Conservation (phyloP, 92 coral and sea anemone species). For the Epizoanthus stellaris region DNA sequence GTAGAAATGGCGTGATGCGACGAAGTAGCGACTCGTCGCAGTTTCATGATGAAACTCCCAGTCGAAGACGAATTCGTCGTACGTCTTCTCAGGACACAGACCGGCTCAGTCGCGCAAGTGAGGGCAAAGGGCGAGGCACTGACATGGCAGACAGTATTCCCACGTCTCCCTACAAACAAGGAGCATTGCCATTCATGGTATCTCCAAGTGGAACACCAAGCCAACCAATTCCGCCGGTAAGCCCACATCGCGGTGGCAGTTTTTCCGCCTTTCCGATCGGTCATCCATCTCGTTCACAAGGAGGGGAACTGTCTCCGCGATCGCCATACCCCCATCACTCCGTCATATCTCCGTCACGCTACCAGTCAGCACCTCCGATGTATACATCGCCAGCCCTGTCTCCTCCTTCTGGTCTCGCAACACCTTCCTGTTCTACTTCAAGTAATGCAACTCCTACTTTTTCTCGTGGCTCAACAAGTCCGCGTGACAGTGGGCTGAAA, state of each 20-base stretch:
- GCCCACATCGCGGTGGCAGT: conserved; percentile 72
- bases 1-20: conserved; percentile 79
- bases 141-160: conserved; percentile 82
- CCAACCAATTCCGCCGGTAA: conserved; percentile 75
- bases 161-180: conserved; percentile 81
- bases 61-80: conserved; percentile 90
- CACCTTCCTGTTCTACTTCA: conserved; percentile 97
- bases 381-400: conserved; percentile 84
- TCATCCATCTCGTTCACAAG: conserved; percentile 50
- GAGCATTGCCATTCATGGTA: conserved; percentile 72
- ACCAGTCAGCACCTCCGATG: conserved; percentile 88
- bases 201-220: conserved; percentile 73
- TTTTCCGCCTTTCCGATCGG: conserved; percentile 28
- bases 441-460: conserved; percentile 79
- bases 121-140: conserved; percentile 64
- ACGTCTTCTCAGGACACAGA: conserved; percentile 87
- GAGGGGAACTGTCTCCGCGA: conserved; percentile 84
- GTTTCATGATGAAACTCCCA: conserved; percentile 96
- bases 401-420: conserved; percentile 83
- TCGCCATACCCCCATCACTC: conserved; percentile 84
- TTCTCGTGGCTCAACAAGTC: conserved; percentile 70
- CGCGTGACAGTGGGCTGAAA: conserved; percentile 67
- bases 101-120: conserved; percentile 75
- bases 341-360: conserved; percentile 88
- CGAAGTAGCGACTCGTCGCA: conserved; percentile 95